Conservation (phyloP, 35 echinoderm and acorn worm genomes). For the Chiridota heheva region DNA sequence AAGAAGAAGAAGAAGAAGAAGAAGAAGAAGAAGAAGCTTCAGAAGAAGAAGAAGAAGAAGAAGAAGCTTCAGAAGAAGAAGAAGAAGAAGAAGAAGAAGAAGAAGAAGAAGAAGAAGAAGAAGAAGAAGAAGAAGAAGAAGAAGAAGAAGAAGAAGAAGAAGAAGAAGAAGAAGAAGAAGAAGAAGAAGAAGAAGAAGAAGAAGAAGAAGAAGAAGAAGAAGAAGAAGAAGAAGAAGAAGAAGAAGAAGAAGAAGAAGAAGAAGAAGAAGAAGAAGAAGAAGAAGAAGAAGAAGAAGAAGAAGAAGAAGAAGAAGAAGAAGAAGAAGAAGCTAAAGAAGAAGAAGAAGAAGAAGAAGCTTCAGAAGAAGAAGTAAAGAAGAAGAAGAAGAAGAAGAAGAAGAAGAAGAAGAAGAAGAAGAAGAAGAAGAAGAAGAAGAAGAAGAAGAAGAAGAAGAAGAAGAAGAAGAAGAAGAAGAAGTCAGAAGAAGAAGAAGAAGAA, state of each 20-base stretch:
- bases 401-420: slow-evolving; percentile 6
- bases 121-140: slow-evolving; percentile 6
- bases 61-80: too few species aligned
- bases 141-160: not conserved
- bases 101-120: slow-evolving; percentile 6
- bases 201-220: not conserved
- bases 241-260: not conserved
- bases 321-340: too few species aligned
- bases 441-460: not conserved
- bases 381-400: slow-evolving; percentile 6
- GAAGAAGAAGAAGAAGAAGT: not conserved
- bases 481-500: too few species aligned
- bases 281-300: not conserved
- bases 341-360: not conserved
- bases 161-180: not conserved
- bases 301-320: not conserved
- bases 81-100: slow-evolving; percentile 6
- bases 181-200: not conserved
- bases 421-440: slow-evolving; percentile 2
- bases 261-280: not conserved
- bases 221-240: not conserved
- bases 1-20: too few species aligned
- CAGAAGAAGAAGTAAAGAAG: too few species aligned
- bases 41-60: too few species aligned
- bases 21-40: too few species aligned